Percentiles rank a stretch among this genome's conserved stretches.
Conservation (phyloP, 2,113 vertebrate genomes). For the Nothobranchius furzeri region DNA sequence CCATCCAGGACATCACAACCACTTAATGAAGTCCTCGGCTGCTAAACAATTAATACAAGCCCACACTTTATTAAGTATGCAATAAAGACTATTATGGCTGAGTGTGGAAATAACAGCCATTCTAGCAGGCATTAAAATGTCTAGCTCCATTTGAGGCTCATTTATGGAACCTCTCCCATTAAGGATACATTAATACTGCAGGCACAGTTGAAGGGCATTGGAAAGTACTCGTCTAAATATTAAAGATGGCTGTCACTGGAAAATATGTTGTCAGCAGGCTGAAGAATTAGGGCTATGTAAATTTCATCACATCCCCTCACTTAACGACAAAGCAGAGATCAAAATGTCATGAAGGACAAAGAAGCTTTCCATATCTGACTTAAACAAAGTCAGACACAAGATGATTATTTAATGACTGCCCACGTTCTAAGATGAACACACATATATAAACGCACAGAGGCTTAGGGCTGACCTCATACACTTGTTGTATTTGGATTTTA, state of each 20-base stretch:
- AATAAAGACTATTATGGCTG: constrained; percentile 69
- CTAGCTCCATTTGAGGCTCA: constrained; percentile 76
- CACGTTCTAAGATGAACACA: constrained; percentile 20
- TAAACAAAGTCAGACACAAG: constrained; percentile 71
- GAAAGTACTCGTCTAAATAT: constrained; percentile 81
- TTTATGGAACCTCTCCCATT: constrained; percentile 77
- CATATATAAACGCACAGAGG: constrained; percentile 21
- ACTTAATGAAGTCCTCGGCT: constrained; percentile 72
- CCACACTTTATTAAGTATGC: constrained; percentile 77
- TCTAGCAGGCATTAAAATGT: constrained; percentile 74
- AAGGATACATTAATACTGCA: constrained; percentile 81
- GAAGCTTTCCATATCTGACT: constrained; percentile 68
- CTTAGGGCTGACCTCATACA: constrained; percentile 5
- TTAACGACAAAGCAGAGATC: constrained; percentile 77
- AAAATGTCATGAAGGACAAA: constrained; percentile 74
- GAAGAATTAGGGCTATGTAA: constrained; percentile 74
- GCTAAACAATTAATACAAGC: constrained; percentile 79
- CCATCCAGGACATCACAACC: constrained; percentile 53
- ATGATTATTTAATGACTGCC: constrained; percentile 72
- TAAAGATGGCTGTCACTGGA: constrained; percentile 78
- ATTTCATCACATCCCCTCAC: constrained; percentile 72
- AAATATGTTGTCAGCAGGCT: constrained; percentile 80
- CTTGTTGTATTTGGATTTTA: constrained; percentile 9
- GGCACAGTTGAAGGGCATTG: constrained; percentile 80
- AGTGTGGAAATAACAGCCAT: constrained; percentile 76